Percentiles rank a stretch among this genome's conserved stretches.
Evolutionary conservation across 2,888 invertebrate genomes (phyloP).

Genomic region (Sturmia bella): DNA sequence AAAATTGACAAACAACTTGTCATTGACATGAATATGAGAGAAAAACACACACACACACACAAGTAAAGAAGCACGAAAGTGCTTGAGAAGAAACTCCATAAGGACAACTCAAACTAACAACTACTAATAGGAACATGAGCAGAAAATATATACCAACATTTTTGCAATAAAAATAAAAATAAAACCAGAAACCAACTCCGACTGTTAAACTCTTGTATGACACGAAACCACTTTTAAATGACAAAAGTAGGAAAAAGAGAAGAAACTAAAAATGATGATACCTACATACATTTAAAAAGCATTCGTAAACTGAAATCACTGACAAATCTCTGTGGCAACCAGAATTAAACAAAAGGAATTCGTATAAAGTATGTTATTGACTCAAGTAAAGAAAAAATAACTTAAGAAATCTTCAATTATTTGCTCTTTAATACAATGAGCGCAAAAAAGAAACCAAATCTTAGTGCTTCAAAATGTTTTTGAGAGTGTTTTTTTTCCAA

Average conservation of each 20-base stretch:
- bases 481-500: conserved; percentile 7
- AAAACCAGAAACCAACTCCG: conserved; percentile 47
- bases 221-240: conserved; percentile 65
- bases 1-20: conserved; percentile 77
- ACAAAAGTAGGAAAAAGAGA: conserved; percentile 12
- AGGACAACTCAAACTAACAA: conserved; percentile 30
- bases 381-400: conserved; percentile 28
- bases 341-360: conserved; percentile 17
- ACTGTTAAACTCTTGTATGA: conserved; percentile 58
- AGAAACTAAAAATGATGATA: neutral
- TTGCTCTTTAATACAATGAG: conserved; percentile 45
- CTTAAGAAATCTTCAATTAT: conserved; percentile 47
- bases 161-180: conserved; percentile 30
- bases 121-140: conserved; percentile 11
- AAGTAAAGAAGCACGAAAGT: neutral
- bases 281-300: neutral
- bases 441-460: conserved; percentile 20
- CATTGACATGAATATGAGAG: conserved; percentile 64
- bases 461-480: conserved; percentile 54
- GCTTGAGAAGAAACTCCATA: conserved; percentile 6
- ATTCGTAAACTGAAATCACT: conserved; percentile 27
- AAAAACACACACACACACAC: conserved; percentile 1
- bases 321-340: conserved; percentile 32
- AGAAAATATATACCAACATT: conserved; percentile 4
- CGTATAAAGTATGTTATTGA: conserved; percentile 17